phyloP scores from a whole-genome alignment of 1,140 invertebrate species.

The Paralvinella palmiformis region DNA sequence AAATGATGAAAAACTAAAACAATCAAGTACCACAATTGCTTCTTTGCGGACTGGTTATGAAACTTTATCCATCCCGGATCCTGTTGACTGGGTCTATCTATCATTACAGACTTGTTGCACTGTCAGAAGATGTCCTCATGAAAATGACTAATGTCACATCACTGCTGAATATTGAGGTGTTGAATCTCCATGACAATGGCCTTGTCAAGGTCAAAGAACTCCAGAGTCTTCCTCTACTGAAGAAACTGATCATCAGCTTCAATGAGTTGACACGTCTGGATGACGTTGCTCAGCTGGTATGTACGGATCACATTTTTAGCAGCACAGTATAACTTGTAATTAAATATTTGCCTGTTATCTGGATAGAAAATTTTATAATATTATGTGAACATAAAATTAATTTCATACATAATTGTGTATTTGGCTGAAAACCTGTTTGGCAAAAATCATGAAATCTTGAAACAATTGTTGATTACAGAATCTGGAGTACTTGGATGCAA shows the following conservation, averaged over 20 bases:
- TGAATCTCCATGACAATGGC: slow-evolving; percentile 47
- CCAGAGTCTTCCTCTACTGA: slow-evolving; percentile 29
- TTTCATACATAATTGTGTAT: no score
- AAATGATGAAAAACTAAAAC: no score
- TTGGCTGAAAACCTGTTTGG: no score
- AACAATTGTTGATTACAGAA: slow-evolving; percentile 28
- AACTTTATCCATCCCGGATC: no score
- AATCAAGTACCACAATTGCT: no score
- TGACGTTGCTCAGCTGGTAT: slow-evolving; percentile 42
- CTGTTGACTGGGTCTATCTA: background rate
- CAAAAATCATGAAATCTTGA: no score
- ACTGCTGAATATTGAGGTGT: slow-evolving; percentile 33
- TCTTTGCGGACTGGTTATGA: no score
- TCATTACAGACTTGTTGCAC: background rate
- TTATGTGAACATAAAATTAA: no score
- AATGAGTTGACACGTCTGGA: slow-evolving; percentile 45
- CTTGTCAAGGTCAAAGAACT: slow-evolving; percentile 39
- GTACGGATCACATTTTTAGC: no score
- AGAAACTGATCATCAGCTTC: slow-evolving; percentile 42
- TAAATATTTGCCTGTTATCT: no score
- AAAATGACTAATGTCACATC: slow-evolving; percentile 27
- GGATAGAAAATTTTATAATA: no score
- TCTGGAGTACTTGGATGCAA: slow-evolving; percentile 39
- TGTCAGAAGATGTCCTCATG: slow-evolving; percentile 40
- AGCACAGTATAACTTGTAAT: no score